Percentiles rank a stretch among this genome's conserved stretches.
These are phyloP conservation scores for Delichon dasypus DNA, from an alignment of 2,797 vertebrate species.

Conservation along the genomic window DNA sequence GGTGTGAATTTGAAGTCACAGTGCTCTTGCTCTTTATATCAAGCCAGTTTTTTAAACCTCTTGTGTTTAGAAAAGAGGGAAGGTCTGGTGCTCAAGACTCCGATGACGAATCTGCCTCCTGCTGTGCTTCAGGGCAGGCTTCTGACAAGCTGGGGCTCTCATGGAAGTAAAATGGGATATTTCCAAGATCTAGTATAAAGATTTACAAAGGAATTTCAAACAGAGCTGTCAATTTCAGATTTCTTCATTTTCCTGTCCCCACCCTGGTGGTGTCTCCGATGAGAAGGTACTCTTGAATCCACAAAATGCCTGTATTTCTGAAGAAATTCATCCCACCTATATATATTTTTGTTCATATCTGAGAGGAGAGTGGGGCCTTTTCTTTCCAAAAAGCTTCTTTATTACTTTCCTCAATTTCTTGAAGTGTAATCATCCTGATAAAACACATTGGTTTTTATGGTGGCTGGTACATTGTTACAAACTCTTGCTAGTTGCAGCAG, in stretches of 20 bases:
- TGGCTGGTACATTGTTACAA: neutral
- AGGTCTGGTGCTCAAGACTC: neutral
- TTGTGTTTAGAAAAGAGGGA: neutral
- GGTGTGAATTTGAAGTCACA: neutral
- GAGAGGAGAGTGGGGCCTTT: neutral
- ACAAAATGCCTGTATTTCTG: neutral
- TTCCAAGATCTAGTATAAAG: neutral
- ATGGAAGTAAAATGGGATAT: neutral
- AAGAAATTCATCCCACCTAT: neutral
- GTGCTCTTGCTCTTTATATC: neutral
- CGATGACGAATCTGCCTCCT: fast-evolving
- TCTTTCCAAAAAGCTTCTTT: neutral
- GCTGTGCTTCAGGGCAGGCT: neutral
- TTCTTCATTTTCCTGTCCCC: neutral
- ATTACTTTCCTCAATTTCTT: neutral
- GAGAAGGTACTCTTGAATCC: neutral
- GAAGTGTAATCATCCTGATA: neutral
- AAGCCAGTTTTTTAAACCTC: neutral
- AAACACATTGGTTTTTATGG: neutral
- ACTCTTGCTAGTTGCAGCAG: neutral
- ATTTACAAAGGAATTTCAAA: neutral
- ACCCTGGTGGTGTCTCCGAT: neutral
- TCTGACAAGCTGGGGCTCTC: neutral
- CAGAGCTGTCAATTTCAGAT: neutral
- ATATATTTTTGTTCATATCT: neutral